Evolutionary conservation across 2,113 vertebrate genomes (phyloP), one percentile per base, ranked within the genome.

Genomic region (Aspiorhynchus laticeps): DNA sequence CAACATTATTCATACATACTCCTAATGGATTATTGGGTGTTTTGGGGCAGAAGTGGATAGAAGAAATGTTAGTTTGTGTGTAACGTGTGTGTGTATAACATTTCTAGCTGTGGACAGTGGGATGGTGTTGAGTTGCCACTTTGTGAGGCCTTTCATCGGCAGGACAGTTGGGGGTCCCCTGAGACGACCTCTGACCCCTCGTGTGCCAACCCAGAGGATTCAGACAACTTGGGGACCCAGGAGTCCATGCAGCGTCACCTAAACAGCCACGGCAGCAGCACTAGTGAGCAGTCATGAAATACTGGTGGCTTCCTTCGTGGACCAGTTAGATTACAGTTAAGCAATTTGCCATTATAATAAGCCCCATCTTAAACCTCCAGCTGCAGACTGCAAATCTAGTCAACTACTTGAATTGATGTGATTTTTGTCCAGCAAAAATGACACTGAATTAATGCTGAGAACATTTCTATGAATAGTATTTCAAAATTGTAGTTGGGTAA

Each of bases 31-130:
- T 67, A 12, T 8, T 7, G 38, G 65, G 8, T 67, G 38, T 69
- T 67, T 74, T 80, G 41, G 63, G 78, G 56, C 78, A 67, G 80
- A 67, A 28, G 59, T 67, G 38, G 59, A 67, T 26, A 43, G n/a
- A 67, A 36, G 28, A 71, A 82, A 65, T 73, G 26, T 53, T 26
- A 38, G 81, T 74, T 84, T 85, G 91, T 93, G 91, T 94, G 92
- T 61, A 61, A 61, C 92, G 90, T 93, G 41, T 82, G 91, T 74
- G 92, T 89, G 85, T 81, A 89, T 93, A 93, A 92, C 93, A 92
- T 93, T 93, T 94, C 87, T 92, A 98, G 98, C 96, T 98, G 96
- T 93, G 97, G 97, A 96, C 96, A 97, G 85, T 98, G 97, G 95
- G 97, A 98, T 93, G 95, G 94, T 93, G 95, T 93, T 87, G 97